phyloP scores from a whole-genome alignment of 2,888 invertebrate species.

The Hydraecia micacea region DNA sequence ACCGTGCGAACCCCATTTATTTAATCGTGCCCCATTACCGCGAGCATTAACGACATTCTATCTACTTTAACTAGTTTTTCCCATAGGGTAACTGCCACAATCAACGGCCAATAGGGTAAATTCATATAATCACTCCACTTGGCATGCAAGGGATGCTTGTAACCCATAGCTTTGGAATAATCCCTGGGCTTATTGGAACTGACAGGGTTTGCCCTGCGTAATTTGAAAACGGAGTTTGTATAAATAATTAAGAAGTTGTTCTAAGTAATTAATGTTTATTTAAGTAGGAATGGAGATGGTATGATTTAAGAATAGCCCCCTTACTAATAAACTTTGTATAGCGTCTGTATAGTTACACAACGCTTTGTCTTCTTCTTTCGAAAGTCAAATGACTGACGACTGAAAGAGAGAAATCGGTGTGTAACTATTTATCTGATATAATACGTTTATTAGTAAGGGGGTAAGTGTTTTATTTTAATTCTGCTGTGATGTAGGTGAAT shows the following conservation, averaged over 20 bases:
- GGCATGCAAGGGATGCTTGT: conserved; percentile 38
- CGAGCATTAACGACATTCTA: conserved; percentile 27
- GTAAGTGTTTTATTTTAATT: conserved; percentile 6
- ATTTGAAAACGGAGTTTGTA: conserved; percentile 24
- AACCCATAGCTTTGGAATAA: conserved; percentile 17
- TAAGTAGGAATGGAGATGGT: conserved; percentile 5
- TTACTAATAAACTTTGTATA: no score
- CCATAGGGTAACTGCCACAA: conserved; percentile 8
- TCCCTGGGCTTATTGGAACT: conserved; percentile 34
- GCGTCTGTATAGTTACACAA: no score
- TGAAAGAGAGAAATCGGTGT: no score
- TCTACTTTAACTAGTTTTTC: conserved; percentile 32
- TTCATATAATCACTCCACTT: conserved; percentile 49
- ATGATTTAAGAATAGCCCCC: conserved; percentile 10
- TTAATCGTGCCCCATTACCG: conserved; percentile 44
- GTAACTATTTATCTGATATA: no score
- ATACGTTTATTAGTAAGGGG: no score
- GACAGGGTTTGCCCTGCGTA: conserved; percentile 14
- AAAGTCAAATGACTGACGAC: no score
- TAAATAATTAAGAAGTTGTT: conserved; percentile 35
- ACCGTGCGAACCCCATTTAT: conserved; percentile 29
- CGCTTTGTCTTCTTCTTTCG: no score
- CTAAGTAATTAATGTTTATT: conserved; percentile 24
- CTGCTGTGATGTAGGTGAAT: neutral
- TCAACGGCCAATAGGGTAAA: conserved; percentile 29